phyloP scores from a whole-genome alignment of 1,140 invertebrate genomes.

The Tetramorium alpestre region DNA sequence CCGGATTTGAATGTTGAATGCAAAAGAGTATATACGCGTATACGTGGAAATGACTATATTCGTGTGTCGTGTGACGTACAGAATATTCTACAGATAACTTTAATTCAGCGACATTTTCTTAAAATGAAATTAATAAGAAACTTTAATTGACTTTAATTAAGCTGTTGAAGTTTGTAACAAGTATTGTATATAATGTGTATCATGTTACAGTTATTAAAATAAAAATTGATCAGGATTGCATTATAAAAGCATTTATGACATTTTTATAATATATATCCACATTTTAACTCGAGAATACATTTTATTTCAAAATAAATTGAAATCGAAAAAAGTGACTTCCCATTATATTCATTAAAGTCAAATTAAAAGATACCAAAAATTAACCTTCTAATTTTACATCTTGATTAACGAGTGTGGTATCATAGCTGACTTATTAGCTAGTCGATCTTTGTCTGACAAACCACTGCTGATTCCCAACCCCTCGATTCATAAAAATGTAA shows the following conservation, averaged over 20 bases:
- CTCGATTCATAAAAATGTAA: conserved; percentile 40
- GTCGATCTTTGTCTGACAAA: conserved; percentile 35
- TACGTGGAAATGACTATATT: conserved; percentile 6
- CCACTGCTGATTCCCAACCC: conserved; percentile 17
- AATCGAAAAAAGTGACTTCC: neutral
- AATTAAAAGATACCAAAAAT: neutral
- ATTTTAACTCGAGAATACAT: neutral
- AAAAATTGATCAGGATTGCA: neutral
- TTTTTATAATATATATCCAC: neutral
- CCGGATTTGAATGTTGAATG: conserved; percentile 7
- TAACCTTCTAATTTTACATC: conserved; percentile 7
- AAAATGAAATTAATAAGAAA: neutral
- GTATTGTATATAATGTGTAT: neutral
- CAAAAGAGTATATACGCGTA: neutral
- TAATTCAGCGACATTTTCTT: neutral
- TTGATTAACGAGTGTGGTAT: conserved; percentile 4
- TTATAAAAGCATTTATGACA: neutral
- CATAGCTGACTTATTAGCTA: conserved; percentile 17
- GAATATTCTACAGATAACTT: neutral
- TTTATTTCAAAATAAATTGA: neutral
- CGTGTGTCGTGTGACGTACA: neutral
- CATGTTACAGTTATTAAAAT: neutral
- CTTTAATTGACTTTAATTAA: neutral
- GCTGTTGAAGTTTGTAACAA: neutral
- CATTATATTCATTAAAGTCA: neutral